Evolutionary conservation across 2,888 invertebrate species (phyloP).

Genomic region (Heliconius ethilla): DNA sequence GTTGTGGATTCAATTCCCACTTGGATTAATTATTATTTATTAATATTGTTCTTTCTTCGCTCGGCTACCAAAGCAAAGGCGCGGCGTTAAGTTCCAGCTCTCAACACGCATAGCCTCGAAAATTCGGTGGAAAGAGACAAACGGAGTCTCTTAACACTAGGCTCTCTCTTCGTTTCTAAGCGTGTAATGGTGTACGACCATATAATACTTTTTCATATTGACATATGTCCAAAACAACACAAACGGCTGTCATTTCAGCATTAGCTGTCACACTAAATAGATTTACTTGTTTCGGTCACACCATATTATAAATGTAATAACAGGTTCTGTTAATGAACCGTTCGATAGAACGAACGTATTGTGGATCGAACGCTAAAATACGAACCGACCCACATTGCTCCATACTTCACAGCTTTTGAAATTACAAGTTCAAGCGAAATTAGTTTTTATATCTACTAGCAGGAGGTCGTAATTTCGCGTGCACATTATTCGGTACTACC

Average conservation of each 20-base stretch:
- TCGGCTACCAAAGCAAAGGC: too few species aligned
- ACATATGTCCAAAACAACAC: background rate
- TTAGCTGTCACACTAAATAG: conserved; percentile 13
- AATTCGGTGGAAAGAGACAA: too few species aligned
- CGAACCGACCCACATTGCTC: conserved; percentile 66
- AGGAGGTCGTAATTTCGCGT: conserved; percentile 51
- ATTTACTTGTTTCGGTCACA: conserved; percentile 14
- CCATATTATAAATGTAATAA: conserved; percentile 19
- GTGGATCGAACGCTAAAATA: conserved; percentile 60
- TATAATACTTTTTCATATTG: background rate
- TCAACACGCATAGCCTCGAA: too few species aligned
- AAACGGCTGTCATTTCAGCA: background rate
- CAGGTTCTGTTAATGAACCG: conserved; percentile 56
- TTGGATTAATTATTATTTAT: too few species aligned
- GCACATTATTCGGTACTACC: conserved; percentile 9
- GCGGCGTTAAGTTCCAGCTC: too few species aligned
- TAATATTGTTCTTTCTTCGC: background rate
- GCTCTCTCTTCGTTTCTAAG: too few species aligned
- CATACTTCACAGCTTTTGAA: conserved; percentile 65
- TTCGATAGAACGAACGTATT: conserved; percentile 65
- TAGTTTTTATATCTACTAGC: conserved; percentile 48
- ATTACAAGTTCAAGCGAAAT: conserved; percentile 55
- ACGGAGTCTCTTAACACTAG: too few species aligned
- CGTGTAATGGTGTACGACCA: too few species aligned
- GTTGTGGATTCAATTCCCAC: too few species aligned